phyloP scores from a whole-genome alignment of 2,113 vertebrate genomes.

The Rhegmatorhina hoffmannsi region DNA sequence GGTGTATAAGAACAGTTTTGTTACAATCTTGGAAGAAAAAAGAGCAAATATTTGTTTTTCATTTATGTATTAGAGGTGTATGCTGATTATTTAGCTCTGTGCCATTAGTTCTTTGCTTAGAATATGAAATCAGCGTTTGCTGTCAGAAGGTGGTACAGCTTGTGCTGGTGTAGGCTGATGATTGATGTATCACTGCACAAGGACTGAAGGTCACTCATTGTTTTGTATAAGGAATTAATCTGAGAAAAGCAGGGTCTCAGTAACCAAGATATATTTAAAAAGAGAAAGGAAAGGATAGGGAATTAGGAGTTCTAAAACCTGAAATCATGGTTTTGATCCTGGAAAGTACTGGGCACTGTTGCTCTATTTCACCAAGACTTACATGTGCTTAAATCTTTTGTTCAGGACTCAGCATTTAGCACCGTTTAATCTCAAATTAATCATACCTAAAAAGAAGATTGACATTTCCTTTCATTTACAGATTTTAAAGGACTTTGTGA shows the following conservation, averaged over 20 bases:
- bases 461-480: slow-evolving; percentile 15
- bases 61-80: background rate
- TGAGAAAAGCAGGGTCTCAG: background rate
- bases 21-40: background rate
- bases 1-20: background rate
- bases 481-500: slow-evolving; percentile 28
- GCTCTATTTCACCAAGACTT: slow-evolving; percentile 6
- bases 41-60: background rate
- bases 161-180: background rate
- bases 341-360: background rate
- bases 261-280: background rate
- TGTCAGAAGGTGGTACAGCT: background rate
- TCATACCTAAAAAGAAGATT: background rate
- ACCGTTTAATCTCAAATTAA: slow-evolving; percentile 43
- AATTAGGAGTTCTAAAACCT: background rate
- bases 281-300: background rate
- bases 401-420: slow-evolving; percentile 2
- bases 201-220: background rate
- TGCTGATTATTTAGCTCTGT: background rate
- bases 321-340: background rate
- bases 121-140: background rate
- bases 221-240: background rate
- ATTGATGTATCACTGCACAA: background rate
- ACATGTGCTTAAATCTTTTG: slow-evolving; percentile 22
- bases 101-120: background rate